These are phyloP conservation scores for Camelus bactrianus DNA, from an alignment of 2,113 vertebrate species.

Conservation along the genomic window DNA sequence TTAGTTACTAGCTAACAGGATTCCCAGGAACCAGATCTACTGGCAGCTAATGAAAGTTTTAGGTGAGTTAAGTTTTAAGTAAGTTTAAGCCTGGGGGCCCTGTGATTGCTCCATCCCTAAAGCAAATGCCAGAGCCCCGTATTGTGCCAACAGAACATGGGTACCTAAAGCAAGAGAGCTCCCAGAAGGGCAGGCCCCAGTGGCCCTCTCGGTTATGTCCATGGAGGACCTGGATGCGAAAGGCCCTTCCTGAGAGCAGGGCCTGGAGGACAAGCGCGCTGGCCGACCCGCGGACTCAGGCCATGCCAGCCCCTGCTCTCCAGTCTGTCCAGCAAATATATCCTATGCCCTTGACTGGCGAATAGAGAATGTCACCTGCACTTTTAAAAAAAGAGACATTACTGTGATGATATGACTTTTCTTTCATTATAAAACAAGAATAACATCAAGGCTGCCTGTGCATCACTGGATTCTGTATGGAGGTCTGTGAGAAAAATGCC, in stretches of 20 bases:
- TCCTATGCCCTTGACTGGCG: background rate
- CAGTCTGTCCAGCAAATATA: background rate
- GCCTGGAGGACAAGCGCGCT: background rate
- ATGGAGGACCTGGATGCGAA: background rate
- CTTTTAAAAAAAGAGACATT: background rate
- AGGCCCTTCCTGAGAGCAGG: background rate
- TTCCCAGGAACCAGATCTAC: background rate
- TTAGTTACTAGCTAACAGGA: background rate
- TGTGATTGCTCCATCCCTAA: background rate
- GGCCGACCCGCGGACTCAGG: accelerated
- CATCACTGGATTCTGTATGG: background rate
- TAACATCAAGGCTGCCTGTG: background rate
- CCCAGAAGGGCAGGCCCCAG: too few species aligned
- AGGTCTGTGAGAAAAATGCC: background rate
- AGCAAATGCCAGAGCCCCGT: background rate
- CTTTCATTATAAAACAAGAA: background rate
- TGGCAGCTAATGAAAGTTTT: background rate
- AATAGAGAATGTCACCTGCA: background rate
- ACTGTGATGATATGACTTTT: background rate
- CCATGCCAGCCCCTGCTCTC: too few species aligned
- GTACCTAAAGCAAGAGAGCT: background rate
- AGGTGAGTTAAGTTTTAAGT: background rate
- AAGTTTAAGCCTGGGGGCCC: background rate
- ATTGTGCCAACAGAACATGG: background rate
- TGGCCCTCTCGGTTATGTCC: background rate